Evolutionary conservation across 1,140 invertebrate species (phyloP), one percentile per base, ranked within the genome.

Genomic region (Drosophila auraria): DNA sequence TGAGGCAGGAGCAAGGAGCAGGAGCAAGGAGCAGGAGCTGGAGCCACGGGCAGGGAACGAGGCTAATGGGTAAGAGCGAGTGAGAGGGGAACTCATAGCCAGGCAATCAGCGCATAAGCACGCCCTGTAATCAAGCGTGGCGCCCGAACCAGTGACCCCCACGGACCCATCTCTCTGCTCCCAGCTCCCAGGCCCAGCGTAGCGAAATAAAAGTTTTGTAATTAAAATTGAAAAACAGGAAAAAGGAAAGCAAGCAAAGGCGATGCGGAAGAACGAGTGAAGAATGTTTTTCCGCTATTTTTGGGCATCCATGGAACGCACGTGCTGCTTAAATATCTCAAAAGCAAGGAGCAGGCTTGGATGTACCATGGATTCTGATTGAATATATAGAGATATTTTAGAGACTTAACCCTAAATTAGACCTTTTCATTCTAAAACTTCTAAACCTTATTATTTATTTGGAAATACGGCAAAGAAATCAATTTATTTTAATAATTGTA

Each of bases 131-230:
- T 87, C 84, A 87, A 89, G 80, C 83, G 64, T 79, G 64, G 53
- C 80, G 68, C 80, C 78, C 60, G n/a, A 63, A 11, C 56, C 56
- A 62, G 33, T 17, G 17, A 59, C 47, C 65, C 42, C 69, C 27
- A 45, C 15, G 63, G 40, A 62, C 7, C 63, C 30, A 0, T 4
- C 44, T 49, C 45, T 7, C 30, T 0, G 5, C 38, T 49, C 45
- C 15, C 57, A 23, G 51, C 54, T 61, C 63, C 45, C 30, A 72
- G 53, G 76, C 79, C 51, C 69, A 78, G 77, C 72, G 78, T 76
- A 70, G 84, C 83, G 73, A 89, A 89, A 82, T 83, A 73, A 91
- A 90, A 90, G 87, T 90, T 90, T 90, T 91, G 89, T 83, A 90
- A 90, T 90, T 90, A 90, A 90, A 90, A 90, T 87, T 91, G 80